phyloP scores from a whole-genome alignment of 2,113 vertebrate species.

The Sorex araneus region DNA sequence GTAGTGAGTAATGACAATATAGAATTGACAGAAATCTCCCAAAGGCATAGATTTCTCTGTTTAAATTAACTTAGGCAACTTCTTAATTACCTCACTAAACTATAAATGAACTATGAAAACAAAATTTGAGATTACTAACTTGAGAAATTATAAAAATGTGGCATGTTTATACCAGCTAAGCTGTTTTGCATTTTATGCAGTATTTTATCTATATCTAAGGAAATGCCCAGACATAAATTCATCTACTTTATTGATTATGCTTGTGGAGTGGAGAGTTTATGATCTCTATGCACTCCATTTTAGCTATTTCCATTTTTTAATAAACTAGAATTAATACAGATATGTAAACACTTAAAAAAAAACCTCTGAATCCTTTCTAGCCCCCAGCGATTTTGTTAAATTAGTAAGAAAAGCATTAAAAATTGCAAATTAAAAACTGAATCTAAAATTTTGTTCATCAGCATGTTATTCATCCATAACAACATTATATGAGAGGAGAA shows the following conservation, averaged over 20 bases:
- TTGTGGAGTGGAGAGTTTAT: slow-evolving; percentile 72
- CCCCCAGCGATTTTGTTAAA: slow-evolving; percentile 70
- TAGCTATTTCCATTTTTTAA: slow-evolving; percentile 81
- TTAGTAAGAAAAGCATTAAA: slow-evolving; percentile 66
- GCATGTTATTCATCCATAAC: slow-evolving; percentile 82
- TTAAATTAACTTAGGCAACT: slow-evolving; percentile 48
- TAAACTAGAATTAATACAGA: slow-evolving; percentile 73
- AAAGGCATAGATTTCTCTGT: slow-evolving; percentile 40
- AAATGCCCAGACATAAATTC: slow-evolving; percentile 59
- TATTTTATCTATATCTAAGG: slow-evolving; percentile 54
- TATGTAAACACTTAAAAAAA: slow-evolving; percentile 77
- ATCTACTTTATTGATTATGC: slow-evolving; percentile 66
- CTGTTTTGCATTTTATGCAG: slow-evolving; percentile 16
- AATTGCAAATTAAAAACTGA: slow-evolving; percentile 78
- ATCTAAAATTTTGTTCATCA: slow-evolving; percentile 86
- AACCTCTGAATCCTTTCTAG: background rate
- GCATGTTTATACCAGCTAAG: slow-evolving; percentile 45
- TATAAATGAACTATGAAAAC: slow-evolving; percentile 38
- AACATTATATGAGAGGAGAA: slow-evolving; percentile 76
- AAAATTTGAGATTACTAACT: slow-evolving; percentile 38
- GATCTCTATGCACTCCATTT: slow-evolving; percentile 82
- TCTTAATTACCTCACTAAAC: slow-evolving; percentile 65
- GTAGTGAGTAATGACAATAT: background rate
- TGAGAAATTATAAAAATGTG: slow-evolving; percentile 25
- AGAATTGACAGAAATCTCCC: background rate